Conservation (phyloP, 2,888 invertebrate species). For the Zygogramma bicolorata region DNA sequence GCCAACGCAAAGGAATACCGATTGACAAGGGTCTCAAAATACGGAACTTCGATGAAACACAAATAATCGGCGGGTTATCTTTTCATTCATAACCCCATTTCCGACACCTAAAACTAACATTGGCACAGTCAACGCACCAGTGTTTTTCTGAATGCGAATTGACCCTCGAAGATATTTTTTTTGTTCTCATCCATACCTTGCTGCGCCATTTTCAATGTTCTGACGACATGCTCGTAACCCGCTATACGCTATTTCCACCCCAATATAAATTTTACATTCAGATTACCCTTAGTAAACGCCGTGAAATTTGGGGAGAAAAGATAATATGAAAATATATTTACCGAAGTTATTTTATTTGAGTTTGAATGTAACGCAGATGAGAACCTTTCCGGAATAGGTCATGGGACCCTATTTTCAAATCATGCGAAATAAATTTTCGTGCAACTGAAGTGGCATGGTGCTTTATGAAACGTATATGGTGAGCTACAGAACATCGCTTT, state of each 20-base stretch:
- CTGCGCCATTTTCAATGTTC: constrained; percentile 8
- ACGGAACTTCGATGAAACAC: not conserved
- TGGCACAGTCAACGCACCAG: not conserved
- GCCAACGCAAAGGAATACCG: too few species aligned
- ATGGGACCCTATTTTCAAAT: too few species aligned
- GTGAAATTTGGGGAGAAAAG: not conserved
- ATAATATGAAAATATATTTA: not conserved
- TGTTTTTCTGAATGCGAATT: not conserved
- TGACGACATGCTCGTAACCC: not conserved
- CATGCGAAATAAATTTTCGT: too few species aligned
- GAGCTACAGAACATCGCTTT: too few species aligned
- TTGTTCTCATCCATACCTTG: not conserved
- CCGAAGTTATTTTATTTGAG: not conserved
- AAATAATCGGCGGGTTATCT: not conserved
- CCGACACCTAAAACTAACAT: not conserved
- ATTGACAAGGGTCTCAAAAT: too few species aligned
- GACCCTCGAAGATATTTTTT: not conserved
- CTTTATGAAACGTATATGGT: too few species aligned
- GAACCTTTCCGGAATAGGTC: not conserved
- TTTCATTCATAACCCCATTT: not conserved
- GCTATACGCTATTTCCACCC: constrained; percentile 14
- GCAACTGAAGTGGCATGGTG: too few species aligned
- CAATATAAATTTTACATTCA: constrained; percentile 23
- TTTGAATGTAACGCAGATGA: not conserved
- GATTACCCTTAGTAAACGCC: constrained; percentile 10